phyloP scores from a whole-genome alignment of 2,888 invertebrate species.

The Unio delphinus region DNA sequence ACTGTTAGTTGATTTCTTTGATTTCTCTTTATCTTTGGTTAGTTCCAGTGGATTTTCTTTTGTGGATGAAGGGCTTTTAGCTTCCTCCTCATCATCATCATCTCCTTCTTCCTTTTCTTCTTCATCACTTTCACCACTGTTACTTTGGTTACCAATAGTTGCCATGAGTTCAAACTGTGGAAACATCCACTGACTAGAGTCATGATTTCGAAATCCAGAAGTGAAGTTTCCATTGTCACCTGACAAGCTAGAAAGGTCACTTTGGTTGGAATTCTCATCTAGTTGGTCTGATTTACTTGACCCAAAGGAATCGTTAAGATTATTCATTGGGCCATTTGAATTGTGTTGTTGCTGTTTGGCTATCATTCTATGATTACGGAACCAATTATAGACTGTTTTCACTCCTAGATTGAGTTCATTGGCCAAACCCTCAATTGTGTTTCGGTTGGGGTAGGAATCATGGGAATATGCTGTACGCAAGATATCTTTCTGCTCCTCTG shows the following conservation, averaged over 20 bases:
- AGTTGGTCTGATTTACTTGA: constrained; percentile 50
- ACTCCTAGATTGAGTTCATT: constrained; percentile 91
- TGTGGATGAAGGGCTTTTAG: constrained; percentile 24
- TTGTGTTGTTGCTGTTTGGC: constrained; percentile 78
- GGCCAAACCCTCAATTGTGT: constrained; percentile 95
- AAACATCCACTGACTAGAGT: constrained; percentile 66
- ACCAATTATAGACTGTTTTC: constrained; percentile 99
- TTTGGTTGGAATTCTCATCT: constrained; percentile 63
- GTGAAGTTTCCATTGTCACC: constrained; percentile 45
- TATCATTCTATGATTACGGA: constrained; percentile 99
- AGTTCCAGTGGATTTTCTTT: constrained; percentile 26
- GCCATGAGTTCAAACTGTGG: constrained; percentile 63
- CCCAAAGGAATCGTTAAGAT: constrained; percentile 23
- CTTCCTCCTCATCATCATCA: constrained; percentile 24
- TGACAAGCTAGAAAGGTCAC: constrained; percentile 58
- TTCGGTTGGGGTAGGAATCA: constrained; percentile 97
- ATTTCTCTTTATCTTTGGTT: constrained; percentile 23
- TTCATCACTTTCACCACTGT: constrained; percentile 1
- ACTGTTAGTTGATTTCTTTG: constrained; percentile 20
- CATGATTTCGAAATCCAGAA: constrained; percentile 37
- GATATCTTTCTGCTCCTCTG: constrained; percentile 98
- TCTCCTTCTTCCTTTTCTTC: constrained; percentile 23
- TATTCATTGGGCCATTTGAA: constrained; percentile 27
- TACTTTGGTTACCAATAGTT: background rate
- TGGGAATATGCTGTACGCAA: constrained; percentile 92